These are phyloP conservation scores for Darwinula stevensoni DNA, from an alignment of 2,888 invertebrate genomes.

Conservation along the genomic window DNA sequence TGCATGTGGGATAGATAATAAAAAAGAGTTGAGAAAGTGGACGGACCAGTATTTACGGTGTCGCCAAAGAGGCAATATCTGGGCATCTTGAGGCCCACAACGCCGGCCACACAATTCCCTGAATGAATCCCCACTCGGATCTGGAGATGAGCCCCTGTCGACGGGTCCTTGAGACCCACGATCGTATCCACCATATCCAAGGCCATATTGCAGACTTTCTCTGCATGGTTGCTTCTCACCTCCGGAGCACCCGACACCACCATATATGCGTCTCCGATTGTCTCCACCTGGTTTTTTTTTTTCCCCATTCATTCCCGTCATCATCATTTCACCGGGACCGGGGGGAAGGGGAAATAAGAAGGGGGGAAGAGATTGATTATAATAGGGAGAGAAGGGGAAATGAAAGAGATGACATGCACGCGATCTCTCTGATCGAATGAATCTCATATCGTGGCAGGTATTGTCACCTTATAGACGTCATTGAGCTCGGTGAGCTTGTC, in stretches of 20 bases:
- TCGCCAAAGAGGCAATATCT: slow-evolving; percentile 58
- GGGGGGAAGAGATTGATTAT: background rate
- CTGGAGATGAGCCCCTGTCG: slow-evolving; percentile 45
- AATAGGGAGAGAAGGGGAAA: slow-evolving; percentile 1
- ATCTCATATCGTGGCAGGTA: too few species aligned
- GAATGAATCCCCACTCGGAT: slow-evolving; percentile 67
- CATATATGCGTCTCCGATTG: slow-evolving; percentile 96
- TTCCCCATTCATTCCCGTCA: too few species aligned
- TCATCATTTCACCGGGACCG: too few species aligned
- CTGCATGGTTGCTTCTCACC: slow-evolving; percentile 62
- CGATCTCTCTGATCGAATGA: too few species aligned
- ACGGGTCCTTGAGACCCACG: slow-evolving; percentile 64
- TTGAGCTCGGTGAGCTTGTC: slow-evolving; percentile 76
- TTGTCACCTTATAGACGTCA: slow-evolving; percentile 75
- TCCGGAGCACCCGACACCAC: slow-evolving; percentile 85
- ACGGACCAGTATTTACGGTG: slow-evolving; percentile 38
- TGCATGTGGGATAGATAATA: too few species aligned
- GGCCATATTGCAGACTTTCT: slow-evolving; percentile 79
- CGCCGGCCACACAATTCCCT: slow-evolving; percentile 72
- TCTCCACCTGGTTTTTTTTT: too few species aligned
- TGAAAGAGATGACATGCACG: too few species aligned
- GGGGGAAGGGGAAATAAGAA: too few species aligned
- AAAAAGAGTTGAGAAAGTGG: too few species aligned
- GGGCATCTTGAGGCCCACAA: slow-evolving; percentile 81
- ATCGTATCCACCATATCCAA: slow-evolving; percentile 85